Base-by-base conservation (phyloP, 2,888 invertebrate genomes). In the Ichneumon xanthorius region DNA sequence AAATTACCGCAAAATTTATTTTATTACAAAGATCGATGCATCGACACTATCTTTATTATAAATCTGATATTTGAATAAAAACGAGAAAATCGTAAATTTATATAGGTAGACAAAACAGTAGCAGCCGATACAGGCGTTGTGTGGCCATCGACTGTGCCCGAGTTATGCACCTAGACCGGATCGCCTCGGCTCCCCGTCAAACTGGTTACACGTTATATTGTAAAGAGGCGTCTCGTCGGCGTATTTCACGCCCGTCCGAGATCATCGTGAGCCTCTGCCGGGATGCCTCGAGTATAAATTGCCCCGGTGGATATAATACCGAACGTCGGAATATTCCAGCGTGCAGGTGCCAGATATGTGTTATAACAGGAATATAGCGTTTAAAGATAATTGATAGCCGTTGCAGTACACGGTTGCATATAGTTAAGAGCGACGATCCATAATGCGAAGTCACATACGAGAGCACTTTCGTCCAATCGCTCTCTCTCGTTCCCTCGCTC, bases 341-440 rank as follows among this genome's bases (percentile, higher is more conserved):
- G 70, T 61, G 78, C 70, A 61, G 78, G 61, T 79, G 58, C 61
- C 78, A 70, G 61, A 70, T 79, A 79, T 48, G 70, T 79, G 70
- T 71, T 63, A 53, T n/a, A 70, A 70, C 55, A 58, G 48, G 48
- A 70, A 61, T 26, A 68, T n/a, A 55, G 78, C 78, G 70, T 79
- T 79, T 79, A 72, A 80, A 80, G 71, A 80, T 80, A 80, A 80
- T 80, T 80, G 79, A 80, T 80, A 65, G 71, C 71, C 79, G 53
- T 80, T 63, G 71, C 68, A 22, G 16, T 70, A n/a, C 53, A 61
- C 45, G 78, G 14, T 50, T 19, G 75, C 75, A n/a, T 33, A 40
- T 48, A 58, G 22, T 45, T 22, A 26, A 26, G 11, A 0, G 58
- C 58, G 58, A 58, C 58, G 58, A 68, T 68, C 68, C 68, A 68